A percentile compares a stretch with the other conserved stretches of the same genome.
phyloP scores from a whole-genome alignment of 37 sponge, comb jelly and placozoan species.

The Tethya wilhelma region DNA sequence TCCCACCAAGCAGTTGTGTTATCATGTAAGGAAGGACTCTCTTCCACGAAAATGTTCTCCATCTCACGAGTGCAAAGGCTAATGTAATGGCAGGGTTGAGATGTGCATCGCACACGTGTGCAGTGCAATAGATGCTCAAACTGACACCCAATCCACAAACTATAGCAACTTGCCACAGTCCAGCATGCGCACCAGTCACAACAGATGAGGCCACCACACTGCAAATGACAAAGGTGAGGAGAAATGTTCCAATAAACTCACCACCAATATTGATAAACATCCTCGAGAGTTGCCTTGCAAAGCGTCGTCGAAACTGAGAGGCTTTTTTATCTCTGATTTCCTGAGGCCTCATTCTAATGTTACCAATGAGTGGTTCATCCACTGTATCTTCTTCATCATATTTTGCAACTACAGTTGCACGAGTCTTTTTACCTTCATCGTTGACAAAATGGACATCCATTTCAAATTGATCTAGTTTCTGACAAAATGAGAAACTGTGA shows the following conservation, averaged over 20 bases:
- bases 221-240: constrained; percentile 28
- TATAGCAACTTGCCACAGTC: constrained; percentile 67
- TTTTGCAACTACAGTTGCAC: constrained; percentile 2
- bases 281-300: not conserved
- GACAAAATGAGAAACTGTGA: not conserved
- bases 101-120: constrained; percentile 62
- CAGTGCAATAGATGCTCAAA: constrained; percentile 41
- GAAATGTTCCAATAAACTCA: constrained; percentile 55
- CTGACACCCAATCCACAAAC: constrained; percentile 47
- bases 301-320: not conserved
- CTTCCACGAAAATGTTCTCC: constrained; percentile 37
- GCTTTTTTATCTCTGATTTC: too few relatives aligned
- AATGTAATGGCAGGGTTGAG: constrained; percentile 65
- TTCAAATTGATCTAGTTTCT: not conserved
- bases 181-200: constrained; percentile 21
- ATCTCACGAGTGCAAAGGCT: constrained; percentile 53
- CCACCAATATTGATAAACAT: constrained; percentile 4
- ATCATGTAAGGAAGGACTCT: constrained; percentile 35
- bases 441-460: constrained; percentile 17
- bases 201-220: constrained; percentile 21
- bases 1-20: constrained; percentile 37
- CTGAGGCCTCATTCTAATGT: too few relatives aligned
- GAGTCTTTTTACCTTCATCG: constrained; percentile 4
- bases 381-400: not conserved
- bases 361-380: not conserved